A percentile compares a stretch with the other conserved stretches of the same genome.
Conservation (phyloP, 2,113 vertebrate species). For the Nesogale talazaci region DNA sequence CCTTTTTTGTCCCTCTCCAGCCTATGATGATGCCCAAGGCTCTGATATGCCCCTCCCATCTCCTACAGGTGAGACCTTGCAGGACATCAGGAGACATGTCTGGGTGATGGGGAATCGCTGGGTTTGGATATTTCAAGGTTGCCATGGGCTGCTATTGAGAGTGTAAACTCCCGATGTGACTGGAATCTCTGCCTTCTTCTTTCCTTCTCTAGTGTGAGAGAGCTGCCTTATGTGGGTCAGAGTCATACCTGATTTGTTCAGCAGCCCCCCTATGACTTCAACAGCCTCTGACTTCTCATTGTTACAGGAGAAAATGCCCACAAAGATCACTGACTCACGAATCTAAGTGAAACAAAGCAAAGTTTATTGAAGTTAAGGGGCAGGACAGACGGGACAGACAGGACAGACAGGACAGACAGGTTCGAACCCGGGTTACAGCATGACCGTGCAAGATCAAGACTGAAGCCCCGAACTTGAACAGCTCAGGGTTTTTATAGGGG, state of each 20-base stretch:
- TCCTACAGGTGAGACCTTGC: neutral
- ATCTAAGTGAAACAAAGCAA: too few species aligned
- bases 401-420: too few species aligned
- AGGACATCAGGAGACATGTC: neutral
- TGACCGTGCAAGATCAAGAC: too few species aligned
- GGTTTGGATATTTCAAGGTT: neutral
- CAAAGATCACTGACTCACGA: too few species aligned
- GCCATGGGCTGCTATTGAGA: neutral
- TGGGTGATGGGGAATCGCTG: neutral
- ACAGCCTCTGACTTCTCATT: neutral
- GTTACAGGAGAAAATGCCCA: too few species aligned
- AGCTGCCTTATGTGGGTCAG: neutral
- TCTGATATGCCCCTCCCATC: neutral
- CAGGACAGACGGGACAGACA: too few species aligned
- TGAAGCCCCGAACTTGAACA: too few species aligned
- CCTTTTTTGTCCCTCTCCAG: neutral
- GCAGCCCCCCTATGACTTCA: neutral
- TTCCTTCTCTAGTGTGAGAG: neutral
- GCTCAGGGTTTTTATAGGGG: too few species aligned
- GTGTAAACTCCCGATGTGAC: neutral
- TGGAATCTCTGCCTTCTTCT: neutral
- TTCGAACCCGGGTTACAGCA: too few species aligned
- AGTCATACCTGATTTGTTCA: neutral
- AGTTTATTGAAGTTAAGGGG: too few species aligned
- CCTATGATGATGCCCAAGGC: neutral